Conservation (phyloP, 2,113 vertebrate species). For the Micronycteris hirsuta region DNA sequence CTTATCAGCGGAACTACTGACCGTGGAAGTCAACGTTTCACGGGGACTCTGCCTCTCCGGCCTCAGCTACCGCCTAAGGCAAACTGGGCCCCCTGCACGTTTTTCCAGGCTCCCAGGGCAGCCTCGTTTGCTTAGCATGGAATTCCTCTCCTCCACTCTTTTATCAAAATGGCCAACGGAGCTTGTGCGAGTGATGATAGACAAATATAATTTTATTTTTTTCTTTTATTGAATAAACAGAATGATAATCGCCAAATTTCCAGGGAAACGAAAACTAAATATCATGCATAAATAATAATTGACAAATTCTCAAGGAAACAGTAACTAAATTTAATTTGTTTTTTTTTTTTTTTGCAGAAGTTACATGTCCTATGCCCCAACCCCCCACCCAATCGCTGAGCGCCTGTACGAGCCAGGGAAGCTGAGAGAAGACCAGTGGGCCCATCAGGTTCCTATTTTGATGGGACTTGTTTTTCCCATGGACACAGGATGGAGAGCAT, state of each 20-base stretch:
- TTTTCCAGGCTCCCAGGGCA: rapidly evolving
- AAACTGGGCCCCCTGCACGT: rapidly evolving
- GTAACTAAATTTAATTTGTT: neutral
- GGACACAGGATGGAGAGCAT: rapidly evolving
- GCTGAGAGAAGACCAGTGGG: rapidly evolving
- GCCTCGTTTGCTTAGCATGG: rapidly evolving
- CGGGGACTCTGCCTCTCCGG: neutral
- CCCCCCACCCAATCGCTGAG: neutral
- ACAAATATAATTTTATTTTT: neutral
- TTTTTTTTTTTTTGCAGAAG: neutral
- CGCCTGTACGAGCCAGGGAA: neutral
- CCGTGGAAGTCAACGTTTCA: neutral
- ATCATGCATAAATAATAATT: neutral
- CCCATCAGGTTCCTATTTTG: neutral
- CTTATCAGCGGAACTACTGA: too few relatives aligned
- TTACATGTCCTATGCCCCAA: rapidly evolving
- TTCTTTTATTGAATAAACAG: neutral
- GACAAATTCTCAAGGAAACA: neutral
- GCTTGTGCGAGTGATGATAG: neutral
- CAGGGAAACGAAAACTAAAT: neutral
- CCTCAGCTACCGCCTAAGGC: rapidly evolving
- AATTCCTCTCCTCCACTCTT: neutral
- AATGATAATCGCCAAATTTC: neutral
- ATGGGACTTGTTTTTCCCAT: neutral
- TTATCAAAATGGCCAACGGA: neutral